A percentile compares a stretch with the other conserved stretches of the same genome.
Evolutionary conservation across 2,797 vertebrate species (phyloP).

Genomic region (Neoniphon sammara): DNA sequence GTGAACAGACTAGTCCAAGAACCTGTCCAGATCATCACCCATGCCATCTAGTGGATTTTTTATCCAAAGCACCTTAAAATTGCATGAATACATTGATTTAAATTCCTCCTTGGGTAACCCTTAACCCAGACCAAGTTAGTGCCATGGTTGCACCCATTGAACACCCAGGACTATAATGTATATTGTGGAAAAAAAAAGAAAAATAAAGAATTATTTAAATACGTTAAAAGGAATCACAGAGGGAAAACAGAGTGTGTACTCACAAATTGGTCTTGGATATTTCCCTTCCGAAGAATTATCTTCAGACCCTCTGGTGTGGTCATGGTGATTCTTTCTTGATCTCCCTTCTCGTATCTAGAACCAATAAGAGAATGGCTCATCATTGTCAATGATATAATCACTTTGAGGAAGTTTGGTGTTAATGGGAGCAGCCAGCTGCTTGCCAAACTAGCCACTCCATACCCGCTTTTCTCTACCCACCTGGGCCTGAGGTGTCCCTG

Average conservation of each 20-base stretch:
- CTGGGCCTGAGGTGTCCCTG: not conserved
- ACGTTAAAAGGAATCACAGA: not conserved
- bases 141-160: too few relatives aligned
- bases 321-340: slow-evolving; percentile 21
- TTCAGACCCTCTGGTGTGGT: slow-evolving; percentile 78
- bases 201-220: not conserved
- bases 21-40: too few relatives aligned
- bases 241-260: slow-evolving; percentile 56
- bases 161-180: too few relatives aligned
- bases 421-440: too few relatives aligned
- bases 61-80: too few relatives aligned
- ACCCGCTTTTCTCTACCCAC: not conserved
- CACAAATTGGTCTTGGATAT: slow-evolving; percentile 84
- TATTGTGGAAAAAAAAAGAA: too few relatives aligned
- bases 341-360: slow-evolving; percentile 21
- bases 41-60: too few relatives aligned
- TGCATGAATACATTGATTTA: too few relatives aligned
- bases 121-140: too few relatives aligned
- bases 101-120: too few relatives aligned
- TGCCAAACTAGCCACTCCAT: not conserved
- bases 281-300: slow-evolving; percentile 78
- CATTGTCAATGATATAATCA: not conserved
- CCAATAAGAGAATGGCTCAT: slow-evolving; percentile 21
- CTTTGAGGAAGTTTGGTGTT: not conserved
- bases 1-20: too few relatives aligned